These are phyloP conservation scores for Pomacea maculata DNA, from an alignment of 1,140 invertebrate species.

Conservation along the genomic window DNA sequence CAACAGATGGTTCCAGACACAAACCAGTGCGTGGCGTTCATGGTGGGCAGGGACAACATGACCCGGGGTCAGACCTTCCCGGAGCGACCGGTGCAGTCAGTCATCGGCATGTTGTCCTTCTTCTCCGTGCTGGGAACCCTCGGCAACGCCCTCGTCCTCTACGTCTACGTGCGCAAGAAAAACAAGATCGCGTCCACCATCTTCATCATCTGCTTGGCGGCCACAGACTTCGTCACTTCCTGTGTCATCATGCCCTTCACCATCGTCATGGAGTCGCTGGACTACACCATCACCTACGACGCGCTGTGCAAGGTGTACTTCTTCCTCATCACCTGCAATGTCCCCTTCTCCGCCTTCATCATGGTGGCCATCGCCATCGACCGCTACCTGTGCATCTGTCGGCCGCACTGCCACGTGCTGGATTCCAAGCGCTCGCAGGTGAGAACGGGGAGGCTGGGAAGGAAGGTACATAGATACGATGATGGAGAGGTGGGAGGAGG, in stretches of 20 bases:
- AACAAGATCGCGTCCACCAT: conserved; percentile 61
- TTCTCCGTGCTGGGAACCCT: conserved; percentile 56
- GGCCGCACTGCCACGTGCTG: conserved; percentile 57
- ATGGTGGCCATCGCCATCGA: conserved; percentile 66
- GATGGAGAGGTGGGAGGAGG: no score
- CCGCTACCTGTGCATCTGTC: conserved; percentile 64
- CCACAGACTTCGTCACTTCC: conserved; percentile 59
- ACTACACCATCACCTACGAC: conserved; percentile 46
- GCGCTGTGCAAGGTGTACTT: conserved; percentile 58
- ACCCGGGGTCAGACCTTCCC: background rate
- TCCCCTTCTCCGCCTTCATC: conserved; percentile 62
- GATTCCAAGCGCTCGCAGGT: conserved; percentile 33
- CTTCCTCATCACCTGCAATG: conserved; percentile 60
- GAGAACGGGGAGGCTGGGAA: background rate
- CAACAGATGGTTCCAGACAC: background rate
- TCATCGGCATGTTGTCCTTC: conserved; percentile 48
- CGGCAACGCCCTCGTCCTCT: conserved; percentile 62
- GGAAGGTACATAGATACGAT: no score
- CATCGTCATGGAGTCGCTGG: conserved; percentile 45
- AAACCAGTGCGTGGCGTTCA: conserved; percentile 1
- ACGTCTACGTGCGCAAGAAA: conserved; percentile 60
- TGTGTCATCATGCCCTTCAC: conserved; percentile 58
- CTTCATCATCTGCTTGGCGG: conserved; percentile 62
- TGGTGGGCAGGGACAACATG: conserved; percentile 1
- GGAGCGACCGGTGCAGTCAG: conserved; percentile 20